These are phyloP conservation scores for Trochalopteron elliotii DNA, from an alignment of 2,113 vertebrate genomes.

Conservation along the genomic window DNA sequence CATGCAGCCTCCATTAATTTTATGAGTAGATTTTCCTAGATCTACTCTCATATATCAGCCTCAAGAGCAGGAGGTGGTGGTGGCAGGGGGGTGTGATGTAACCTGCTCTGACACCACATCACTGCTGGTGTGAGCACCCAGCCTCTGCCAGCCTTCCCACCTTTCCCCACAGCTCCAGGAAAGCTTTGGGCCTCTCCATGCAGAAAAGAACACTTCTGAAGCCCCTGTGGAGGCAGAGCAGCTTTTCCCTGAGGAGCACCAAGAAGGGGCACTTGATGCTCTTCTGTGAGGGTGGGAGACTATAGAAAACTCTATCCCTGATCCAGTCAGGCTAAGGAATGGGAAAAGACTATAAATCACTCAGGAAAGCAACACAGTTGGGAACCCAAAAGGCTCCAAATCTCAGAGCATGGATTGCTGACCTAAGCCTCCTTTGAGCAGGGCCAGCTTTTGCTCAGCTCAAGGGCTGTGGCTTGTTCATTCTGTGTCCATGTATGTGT, in stretches of 20 bases:
- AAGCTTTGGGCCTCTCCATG: neutral
- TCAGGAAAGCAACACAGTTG: neutral
- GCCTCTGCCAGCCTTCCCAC: neutral
- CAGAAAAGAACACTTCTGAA: neutral
- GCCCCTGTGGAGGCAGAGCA: neutral
- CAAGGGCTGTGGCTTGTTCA: neutral
- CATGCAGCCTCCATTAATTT: constrained; percentile 49
- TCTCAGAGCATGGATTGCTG: neutral
- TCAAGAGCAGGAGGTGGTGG: neutral
- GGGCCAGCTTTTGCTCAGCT: neutral
- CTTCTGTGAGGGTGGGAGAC: neutral
- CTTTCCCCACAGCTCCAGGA: neutral
- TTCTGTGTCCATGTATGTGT: accelerated
- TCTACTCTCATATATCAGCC: constrained; percentile 43
- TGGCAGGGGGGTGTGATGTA: neutral
- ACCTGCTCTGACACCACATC: neutral
- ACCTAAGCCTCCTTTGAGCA: neutral
- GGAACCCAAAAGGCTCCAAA: neutral
- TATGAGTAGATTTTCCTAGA: constrained; percentile 20
- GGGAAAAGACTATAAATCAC: neutral
- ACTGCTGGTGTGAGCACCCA: neutral
- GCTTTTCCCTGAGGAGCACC: neutral
- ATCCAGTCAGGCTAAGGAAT: neutral
- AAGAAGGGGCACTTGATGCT: neutral
- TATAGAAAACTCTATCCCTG: neutral